Evolutionary conservation across 1,140 invertebrate species (phyloP).

Genomic region (Dolichoris vasculosae): DNA sequence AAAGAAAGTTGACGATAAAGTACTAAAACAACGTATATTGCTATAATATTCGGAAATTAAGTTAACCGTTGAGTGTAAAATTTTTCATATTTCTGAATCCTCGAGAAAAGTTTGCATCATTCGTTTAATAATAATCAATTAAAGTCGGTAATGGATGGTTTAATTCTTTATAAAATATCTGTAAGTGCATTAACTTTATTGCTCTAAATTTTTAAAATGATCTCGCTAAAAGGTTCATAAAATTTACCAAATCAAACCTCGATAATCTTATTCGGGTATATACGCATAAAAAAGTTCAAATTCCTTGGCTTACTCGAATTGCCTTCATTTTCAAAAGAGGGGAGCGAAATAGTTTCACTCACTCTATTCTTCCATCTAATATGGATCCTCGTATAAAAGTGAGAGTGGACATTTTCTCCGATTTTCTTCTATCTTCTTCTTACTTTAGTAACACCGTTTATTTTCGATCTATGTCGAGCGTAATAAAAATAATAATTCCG

Average conservation of each 20-base stretch:
- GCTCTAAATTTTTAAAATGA: too few species aligned
- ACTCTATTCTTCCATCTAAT: not conserved
- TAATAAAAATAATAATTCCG: not conserved
- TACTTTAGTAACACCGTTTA: not conserved
- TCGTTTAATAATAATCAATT: too few species aligned
- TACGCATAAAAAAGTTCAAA: not conserved
- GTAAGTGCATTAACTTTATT: too few species aligned
- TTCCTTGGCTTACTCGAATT: not conserved
- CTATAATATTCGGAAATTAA: not conserved
- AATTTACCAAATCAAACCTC: not conserved
- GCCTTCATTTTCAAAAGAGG: not conserved
- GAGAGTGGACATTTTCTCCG: conserved; percentile 11
- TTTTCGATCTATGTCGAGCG: not conserved
- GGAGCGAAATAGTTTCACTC: not conserved
- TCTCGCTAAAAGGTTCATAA: too few species aligned
- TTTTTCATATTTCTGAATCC: not conserved
- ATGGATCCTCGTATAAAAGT: conserved; percentile 5
- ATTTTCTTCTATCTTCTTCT: not conserved
- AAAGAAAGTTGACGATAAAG: not conserved
- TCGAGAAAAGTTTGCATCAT: too few species aligned
- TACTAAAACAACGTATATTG: too few species aligned
- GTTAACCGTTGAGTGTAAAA: not conserved
- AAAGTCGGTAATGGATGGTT: too few species aligned
- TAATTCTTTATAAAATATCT: too few species aligned
- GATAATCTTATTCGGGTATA: not conserved